Conservation (phyloP, 2,888 invertebrate genomes). For the Tenthredo distinguenda region DNA sequence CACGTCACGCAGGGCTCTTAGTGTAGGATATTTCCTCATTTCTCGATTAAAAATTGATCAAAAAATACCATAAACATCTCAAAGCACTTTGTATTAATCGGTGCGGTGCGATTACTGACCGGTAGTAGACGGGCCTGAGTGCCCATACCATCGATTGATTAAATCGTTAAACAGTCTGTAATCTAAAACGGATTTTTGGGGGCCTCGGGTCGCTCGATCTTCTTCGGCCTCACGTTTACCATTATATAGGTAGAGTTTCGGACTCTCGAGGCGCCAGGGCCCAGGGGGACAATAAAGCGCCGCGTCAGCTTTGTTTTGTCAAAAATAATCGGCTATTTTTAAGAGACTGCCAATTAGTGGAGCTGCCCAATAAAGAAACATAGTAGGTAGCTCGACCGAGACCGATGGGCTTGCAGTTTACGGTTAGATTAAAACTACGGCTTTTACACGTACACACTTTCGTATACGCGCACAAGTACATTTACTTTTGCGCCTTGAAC, state of each 20-base stretch:
- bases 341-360: constrained; percentile 48
- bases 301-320: constrained; percentile 51
- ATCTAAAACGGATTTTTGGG: constrained; percentile 41
- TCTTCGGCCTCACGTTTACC: constrained; percentile 4
- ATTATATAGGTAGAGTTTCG: constrained; percentile 15
- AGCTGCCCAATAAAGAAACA: constrained; percentile 34
- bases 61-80: background rate
- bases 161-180: constrained; percentile 47
- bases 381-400: constrained; percentile 36
- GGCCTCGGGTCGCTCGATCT: background rate
- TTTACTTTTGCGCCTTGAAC: background rate
- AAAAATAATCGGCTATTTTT: constrained; percentile 51
- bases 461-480: background rate
- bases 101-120: constrained; percentile 28
- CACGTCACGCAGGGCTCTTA: background rate
- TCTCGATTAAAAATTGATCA: background rate
- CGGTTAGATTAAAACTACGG: background rate
- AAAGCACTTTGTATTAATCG: constrained; percentile 31
- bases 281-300: constrained; percentile 47
- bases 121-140: constrained; percentile 22
- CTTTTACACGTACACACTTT: background rate
- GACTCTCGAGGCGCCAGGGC: constrained; percentile 34
- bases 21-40: constrained; percentile 24
- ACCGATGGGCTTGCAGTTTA: background rate
- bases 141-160: constrained; percentile 43